Conservation (phyloP, 1,140 invertebrate species). For the Tigriopus japonicus region DNA sequence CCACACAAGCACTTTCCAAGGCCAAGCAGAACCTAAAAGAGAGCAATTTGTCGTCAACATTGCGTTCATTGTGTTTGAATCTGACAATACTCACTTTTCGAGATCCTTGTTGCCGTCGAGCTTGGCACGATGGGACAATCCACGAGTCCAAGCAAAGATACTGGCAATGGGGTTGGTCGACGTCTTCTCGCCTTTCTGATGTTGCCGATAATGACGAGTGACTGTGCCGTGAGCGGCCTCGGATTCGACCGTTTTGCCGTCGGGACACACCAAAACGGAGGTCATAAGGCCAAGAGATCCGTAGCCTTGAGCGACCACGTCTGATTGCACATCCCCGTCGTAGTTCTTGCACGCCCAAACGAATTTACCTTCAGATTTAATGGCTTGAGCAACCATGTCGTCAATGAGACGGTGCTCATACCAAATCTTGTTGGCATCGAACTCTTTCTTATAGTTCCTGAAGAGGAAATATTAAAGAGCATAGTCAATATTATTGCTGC, state of each 20-base stretch:
- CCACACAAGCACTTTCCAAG: constrained; percentile 38
- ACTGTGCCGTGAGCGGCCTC: constrained; percentile 48
- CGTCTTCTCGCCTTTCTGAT: constrained; percentile 43
- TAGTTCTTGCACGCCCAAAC: constrained; percentile 99
- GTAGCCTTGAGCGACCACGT: constrained; percentile 87
- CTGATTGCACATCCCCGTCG: constrained; percentile 96
- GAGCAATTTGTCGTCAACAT: neutral
- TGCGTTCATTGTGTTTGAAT: neutral
- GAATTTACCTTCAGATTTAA: constrained; percentile 96
- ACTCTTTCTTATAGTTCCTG: constrained; percentile 47
- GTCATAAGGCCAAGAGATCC: constrained; percentile 46
- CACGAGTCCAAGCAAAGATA: constrained; percentile 24
- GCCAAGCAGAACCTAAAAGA: constrained; percentile 26
- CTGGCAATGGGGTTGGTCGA: constrained; percentile 40
- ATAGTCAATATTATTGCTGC: neutral
- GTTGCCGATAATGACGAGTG: constrained; percentile 39
- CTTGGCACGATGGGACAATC: constrained; percentile 26
- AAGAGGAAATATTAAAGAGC: neutral
- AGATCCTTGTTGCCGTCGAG: constrained; percentile 36
- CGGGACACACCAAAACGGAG: constrained; percentile 38
- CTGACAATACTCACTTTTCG: constrained; percentile 7
- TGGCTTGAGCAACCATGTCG: constrained; percentile 95
- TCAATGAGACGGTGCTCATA: constrained; percentile 85
- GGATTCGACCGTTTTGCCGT: constrained; percentile 44
- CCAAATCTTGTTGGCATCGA: constrained; percentile 57